Evolutionary conservation across 2,888 invertebrate species (phyloP), one percentile per base, ranked within the genome.

Genomic region (Tetranychus piercei): DNA sequence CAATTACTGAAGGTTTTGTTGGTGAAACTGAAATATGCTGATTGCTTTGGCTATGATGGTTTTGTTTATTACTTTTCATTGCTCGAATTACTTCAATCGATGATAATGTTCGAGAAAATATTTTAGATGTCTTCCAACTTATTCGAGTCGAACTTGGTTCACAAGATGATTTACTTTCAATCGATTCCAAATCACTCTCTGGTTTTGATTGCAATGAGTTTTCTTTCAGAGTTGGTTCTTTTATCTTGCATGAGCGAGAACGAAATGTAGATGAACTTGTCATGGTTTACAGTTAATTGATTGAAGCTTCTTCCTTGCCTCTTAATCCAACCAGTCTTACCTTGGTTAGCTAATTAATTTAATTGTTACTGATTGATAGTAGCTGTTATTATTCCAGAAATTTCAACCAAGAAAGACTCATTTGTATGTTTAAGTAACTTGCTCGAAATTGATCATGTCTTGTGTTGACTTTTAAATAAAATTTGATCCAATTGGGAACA

Each of bases 21-120:
- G 69, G 34, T 22, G 69, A 69, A 69, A 23, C 11, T 20, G 69
- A 22, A 20, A 20, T 69, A 23, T 69, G 69, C 11, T n/a, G 22
- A 69, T 20, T 69, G 69, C 20, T 23, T 20, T 69, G 11, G 20
- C 11, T 20, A 22, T 22, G 9, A 3, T 69, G n/a, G 20, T 20
- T 22, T 18, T n/a, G 44, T 44, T 20, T 64, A 44, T 73, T 73
- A 55, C 34, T 23, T 73, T 73, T 73, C 73, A 73, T 73, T 20
- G 73, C 73, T 23, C 73, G 55, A 34, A 73, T 73, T n/a, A 73
- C 73, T 45, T 73, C 73, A 7, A 73, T 73, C 6, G 73, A 73
- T 20, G 73, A 73, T n/a, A 73, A 64, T 20, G 73, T 73, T 64
- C 64, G 55, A 22, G 55, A 55, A n/a, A 73, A 73, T 22, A 73